phyloP scores from a whole-genome alignment of 1,140 invertebrate genomes.

The Drosophila athabasca region DNA sequence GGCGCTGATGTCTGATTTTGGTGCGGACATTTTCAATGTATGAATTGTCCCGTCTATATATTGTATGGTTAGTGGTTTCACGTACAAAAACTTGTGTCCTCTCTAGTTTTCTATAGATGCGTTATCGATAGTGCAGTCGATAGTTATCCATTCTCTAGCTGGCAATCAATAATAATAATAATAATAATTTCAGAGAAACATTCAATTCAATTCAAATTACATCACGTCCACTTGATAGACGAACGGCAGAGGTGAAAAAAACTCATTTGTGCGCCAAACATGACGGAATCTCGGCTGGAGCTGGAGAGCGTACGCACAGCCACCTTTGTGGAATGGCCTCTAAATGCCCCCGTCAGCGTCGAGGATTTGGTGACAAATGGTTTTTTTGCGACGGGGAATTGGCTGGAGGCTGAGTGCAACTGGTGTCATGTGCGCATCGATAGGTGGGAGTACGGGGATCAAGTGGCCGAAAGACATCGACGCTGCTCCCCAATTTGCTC shows the following conservation, averaged over 20 bases:
- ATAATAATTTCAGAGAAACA: too few relatives aligned
- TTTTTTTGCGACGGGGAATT: constrained; percentile 90
- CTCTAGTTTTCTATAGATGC: too few relatives aligned
- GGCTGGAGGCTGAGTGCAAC: constrained; percentile 90
- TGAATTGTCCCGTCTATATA: too few relatives aligned
- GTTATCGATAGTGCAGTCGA: too few relatives aligned
- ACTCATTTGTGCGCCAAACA: constrained; percentile 13
- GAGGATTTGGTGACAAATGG: constrained; percentile 90
- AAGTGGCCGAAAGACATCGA: constrained; percentile 76
- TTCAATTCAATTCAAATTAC: constrained; percentile 3
- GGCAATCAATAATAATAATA: too few relatives aligned
- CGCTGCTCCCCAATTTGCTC: constrained; percentile 88
- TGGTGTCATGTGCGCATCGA: constrained; percentile 89
- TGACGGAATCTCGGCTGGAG: constrained; percentile 64
- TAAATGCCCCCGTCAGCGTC: constrained; percentile 85
- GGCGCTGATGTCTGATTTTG: too few relatives aligned
- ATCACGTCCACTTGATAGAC: constrained; percentile 7
- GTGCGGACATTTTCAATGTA: too few relatives aligned
- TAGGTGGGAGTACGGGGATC: constrained; percentile 91
- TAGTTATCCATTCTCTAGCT: too few relatives aligned
- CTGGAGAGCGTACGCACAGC: constrained; percentile 87
- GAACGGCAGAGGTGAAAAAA: too few relatives aligned
- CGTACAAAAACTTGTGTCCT: too few relatives aligned
- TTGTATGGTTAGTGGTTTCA: too few relatives aligned
- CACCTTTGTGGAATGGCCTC: constrained; percentile 90